Percentiles rank a stretch among this genome's conserved stretches.
These are phyloP conservation scores for Corythoichthys intestinalis DNA, from an alignment of 2,113 vertebrate species.

Conservation along the genomic window DNA sequence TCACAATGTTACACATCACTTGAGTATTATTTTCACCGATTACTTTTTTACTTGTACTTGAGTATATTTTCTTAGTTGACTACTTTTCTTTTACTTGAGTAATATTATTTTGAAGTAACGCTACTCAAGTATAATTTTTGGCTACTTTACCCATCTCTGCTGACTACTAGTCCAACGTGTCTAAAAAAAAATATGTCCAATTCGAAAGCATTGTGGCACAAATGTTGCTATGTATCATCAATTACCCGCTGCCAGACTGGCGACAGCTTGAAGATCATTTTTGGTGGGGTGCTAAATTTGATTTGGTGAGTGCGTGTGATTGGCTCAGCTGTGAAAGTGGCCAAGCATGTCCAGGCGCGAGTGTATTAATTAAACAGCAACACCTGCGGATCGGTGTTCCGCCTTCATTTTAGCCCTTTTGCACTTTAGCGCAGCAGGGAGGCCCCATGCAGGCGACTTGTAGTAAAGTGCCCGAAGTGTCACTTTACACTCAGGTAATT, in stretches of 20 bases:
- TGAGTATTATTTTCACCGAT: too few species aligned
- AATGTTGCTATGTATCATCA: neutral
- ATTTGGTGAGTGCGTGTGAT: neutral
- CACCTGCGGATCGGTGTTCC: neutral
- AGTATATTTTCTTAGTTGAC: too few species aligned
- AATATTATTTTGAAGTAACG: too few species aligned
- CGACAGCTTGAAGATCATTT: neutral
- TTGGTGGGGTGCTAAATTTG: neutral
- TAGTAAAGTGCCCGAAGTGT: neutral
- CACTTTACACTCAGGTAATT: too few species aligned
- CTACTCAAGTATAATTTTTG: too few species aligned
- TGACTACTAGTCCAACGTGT: too few species aligned
- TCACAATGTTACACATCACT: too few species aligned
- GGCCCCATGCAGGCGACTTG: neutral
- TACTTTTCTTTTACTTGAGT: too few species aligned
- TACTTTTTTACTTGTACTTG: too few species aligned
- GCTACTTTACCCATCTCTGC: too few species aligned
- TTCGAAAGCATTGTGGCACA: neutral
- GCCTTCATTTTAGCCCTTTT: neutral
- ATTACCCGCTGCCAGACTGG: neutral
- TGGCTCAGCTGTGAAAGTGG: neutral
- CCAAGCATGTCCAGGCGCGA: neutral
- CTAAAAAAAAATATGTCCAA: neutral
- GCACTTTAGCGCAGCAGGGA: neutral
- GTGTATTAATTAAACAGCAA: slow-evolving; percentile 1